phyloP scores from a whole-genome alignment of 1,140 invertebrate genomes.

The Drosophila sucinea region DNA sequence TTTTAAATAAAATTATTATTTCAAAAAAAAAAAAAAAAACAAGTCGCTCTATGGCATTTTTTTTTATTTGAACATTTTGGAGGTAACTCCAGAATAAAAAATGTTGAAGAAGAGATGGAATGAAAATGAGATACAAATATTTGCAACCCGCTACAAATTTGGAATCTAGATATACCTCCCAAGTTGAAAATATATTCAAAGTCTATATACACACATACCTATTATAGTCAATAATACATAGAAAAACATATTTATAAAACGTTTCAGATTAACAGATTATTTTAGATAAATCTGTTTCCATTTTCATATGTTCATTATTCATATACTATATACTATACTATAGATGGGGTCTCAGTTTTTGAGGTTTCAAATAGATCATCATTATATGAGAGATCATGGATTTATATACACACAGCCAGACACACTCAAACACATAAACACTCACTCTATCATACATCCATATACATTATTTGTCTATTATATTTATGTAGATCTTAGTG shows the following conservation, averaged over 20 bases:
- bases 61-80: not conserved
- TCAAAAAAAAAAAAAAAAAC: constrained; percentile 37
- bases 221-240: constrained; percentile 17
- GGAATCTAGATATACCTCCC: constrained; percentile 81
- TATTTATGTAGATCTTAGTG: constrained; percentile 24
- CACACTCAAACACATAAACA: constrained; percentile 48
- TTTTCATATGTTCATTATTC: constrained; percentile 18
- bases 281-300: constrained; percentile 62
- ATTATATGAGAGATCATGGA: constrained; percentile 50
- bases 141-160: constrained; percentile 80
- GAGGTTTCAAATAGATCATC: constrained; percentile 58
- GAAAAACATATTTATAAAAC: constrained; percentile 42
- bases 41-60: not conserved
- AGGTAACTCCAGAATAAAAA: too few relatives aligned
- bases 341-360: constrained; percentile 71
- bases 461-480: constrained; percentile 36
- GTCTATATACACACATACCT: constrained; percentile 51
- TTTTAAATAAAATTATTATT: constrained; percentile 82
- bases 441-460: constrained; percentile 51
- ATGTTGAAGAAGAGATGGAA: not conserved
- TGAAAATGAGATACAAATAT: constrained; percentile 64
- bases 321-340: not conserved
- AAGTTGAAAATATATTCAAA: constrained; percentile 70
- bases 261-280: constrained; percentile 44
- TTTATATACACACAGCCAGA: constrained; percentile 42